phyloP scores from a whole-genome alignment of 2,888 invertebrate genomes.

The Melanchra persicariae region DNA sequence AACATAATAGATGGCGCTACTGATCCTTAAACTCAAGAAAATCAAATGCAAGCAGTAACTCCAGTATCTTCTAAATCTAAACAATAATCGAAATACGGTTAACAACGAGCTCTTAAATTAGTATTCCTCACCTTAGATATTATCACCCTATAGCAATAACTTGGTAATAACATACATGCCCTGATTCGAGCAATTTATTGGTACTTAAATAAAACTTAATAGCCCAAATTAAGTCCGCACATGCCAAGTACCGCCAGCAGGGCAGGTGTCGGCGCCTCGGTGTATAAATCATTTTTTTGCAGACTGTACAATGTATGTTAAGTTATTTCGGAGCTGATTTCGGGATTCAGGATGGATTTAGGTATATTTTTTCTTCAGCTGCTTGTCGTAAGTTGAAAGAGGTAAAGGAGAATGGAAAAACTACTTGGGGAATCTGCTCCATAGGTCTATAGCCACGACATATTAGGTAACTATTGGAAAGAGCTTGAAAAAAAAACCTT shows the following conservation, averaged over 20 bases:
- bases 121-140: conserved; percentile 20
- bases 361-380: conserved; percentile 45
- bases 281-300: conserved; percentile 60
- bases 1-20: conserved; percentile 47
- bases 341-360: conserved; percentile 5
- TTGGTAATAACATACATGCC: conserved; percentile 42
- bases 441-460: too few species aligned
- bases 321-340: conserved; percentile 40
- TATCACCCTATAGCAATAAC: conserved; percentile 48
- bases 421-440: too few species aligned
- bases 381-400: conserved; percentile 9
- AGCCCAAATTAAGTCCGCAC: conserved; percentile 59
- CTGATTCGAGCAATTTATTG: conserved; percentile 55
- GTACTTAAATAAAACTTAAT: conserved; percentile 53
- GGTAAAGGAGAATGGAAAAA: neutral
- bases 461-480: too few species aligned
- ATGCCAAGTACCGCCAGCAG: conserved; percentile 62
- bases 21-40: neutral
- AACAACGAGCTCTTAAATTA: conserved; percentile 18
- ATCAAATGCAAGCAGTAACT: neutral
- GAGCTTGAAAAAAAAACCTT: too few species aligned
- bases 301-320: conserved; percentile 45
- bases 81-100: conserved; percentile 30
- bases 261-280: conserved; percentile 59
- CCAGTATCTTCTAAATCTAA: conserved; percentile 11